phyloP scores from a whole-genome alignment of 1,140 invertebrate species.

The Euschistus heros region DNA sequence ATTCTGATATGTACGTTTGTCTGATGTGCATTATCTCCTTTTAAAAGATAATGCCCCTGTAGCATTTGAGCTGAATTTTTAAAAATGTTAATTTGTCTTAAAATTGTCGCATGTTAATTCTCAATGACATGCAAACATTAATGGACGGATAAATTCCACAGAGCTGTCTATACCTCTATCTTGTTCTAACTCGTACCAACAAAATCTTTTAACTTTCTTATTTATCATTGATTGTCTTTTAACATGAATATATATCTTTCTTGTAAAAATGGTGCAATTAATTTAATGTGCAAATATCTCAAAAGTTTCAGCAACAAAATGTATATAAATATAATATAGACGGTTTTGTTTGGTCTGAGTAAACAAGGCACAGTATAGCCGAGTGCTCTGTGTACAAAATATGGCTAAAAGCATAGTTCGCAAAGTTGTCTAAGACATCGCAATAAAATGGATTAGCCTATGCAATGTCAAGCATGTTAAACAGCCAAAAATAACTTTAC shows the following conservation, averaged over 20 bases:
- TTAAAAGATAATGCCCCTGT: constrained; percentile 27
- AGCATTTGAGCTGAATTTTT: constrained; percentile 29
- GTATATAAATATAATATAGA: constrained; percentile 15
- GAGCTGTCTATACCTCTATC: constrained; percentile 20
- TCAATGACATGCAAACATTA: constrained; percentile 26
- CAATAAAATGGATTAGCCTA: constrained; percentile 15
- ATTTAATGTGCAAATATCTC: constrained; percentile 14
- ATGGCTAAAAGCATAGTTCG: constrained; percentile 23
- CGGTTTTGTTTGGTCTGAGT: constrained; percentile 15
- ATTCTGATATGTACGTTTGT: constrained; percentile 29
- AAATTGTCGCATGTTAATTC: constrained; percentile 23
- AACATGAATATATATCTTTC: constrained; percentile 3
- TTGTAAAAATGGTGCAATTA: constrained; percentile 14
- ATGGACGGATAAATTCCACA: constrained; percentile 31
- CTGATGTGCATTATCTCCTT: constrained; percentile 25
- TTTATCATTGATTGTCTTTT: constrained; percentile 10
- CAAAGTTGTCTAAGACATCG: constrained; percentile 20
- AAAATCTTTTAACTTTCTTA: constrained; percentile 8
- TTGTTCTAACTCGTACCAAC: constrained; percentile 14
- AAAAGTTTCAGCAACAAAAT: constrained; percentile 11
- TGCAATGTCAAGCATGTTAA: constrained; percentile 25
- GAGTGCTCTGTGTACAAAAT: constrained; percentile 21
- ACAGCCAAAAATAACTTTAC: constrained; percentile 26
- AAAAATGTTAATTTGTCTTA: constrained; percentile 25
- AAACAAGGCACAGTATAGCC: constrained; percentile 16